A percentile compares a stretch with the other conserved stretches of the same genome.
These are phyloP conservation scores for Festucalex cinctus DNA, from an alignment of 2,113 vertebrate species.

Conservation along the genomic window DNA sequence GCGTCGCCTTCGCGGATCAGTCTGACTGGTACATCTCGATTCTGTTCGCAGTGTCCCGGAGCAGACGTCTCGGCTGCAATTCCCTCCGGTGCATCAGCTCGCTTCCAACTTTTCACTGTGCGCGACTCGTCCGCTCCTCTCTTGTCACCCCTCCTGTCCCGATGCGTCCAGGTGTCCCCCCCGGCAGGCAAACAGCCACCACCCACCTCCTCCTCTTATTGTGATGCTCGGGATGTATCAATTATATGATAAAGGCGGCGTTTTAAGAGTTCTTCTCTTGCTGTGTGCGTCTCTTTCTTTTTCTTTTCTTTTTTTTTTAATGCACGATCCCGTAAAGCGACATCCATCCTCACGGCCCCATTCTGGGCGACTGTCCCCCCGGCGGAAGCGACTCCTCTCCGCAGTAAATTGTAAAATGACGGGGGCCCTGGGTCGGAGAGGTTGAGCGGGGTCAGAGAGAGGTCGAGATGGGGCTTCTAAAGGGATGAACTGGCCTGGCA, in stretches of 20 bases:
- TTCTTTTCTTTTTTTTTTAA: slow-evolving; percentile 62
- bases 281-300: neutral
- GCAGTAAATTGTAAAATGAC: slow-evolving; percentile 86
- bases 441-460: slow-evolving; percentile 82
- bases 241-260: slow-evolving; percentile 44
- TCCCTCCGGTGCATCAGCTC: slow-evolving; percentile 56
- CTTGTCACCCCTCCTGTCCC: slow-evolving; percentile 66
- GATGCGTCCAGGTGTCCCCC: slow-evolving; percentile 67
- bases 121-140: slow-evolving; percentile 57
- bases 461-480: slow-evolving; percentile 80
- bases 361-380: slow-evolving; percentile 54
- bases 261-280: neutral
- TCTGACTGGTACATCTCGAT: neutral
- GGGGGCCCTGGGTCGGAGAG: slow-evolving; percentile 79
- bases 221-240: slow-evolving; percentile 50
- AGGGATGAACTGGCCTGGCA: slow-evolving; percentile 62
- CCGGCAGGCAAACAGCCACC: slow-evolving; percentile 15
- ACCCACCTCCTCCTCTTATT: slow-evolving; percentile 31
- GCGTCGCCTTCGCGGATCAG: slow-evolving; percentile 40
- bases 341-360: slow-evolving; percentile 63
- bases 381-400: slow-evolving; percentile 78
- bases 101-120: slow-evolving; percentile 57
- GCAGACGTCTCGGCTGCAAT: neutral
- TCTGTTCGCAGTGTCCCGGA: slow-evolving; percentile 34
- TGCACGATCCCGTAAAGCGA: slow-evolving; percentile 74